Percentiles rank a stretch among this genome's conserved stretches.
These are phyloP conservation scores for Heliconius hermathena DNA, from an alignment of 1,140 invertebrate genomes.

Conservation along the genomic window DNA sequence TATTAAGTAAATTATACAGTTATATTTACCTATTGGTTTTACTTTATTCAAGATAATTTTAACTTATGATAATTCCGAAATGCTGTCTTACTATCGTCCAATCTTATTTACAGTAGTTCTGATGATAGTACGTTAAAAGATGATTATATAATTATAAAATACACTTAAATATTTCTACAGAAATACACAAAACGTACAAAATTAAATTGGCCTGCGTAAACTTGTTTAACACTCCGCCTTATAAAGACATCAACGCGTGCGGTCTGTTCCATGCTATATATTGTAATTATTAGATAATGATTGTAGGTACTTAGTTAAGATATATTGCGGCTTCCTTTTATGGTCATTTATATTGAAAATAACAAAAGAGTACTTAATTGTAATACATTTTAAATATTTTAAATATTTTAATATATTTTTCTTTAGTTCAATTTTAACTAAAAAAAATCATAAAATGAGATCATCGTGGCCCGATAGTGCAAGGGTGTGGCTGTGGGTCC, in stretches of 20 bases:
- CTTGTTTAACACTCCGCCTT: slow-evolving; percentile 2
- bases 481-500: too few relatives aligned
- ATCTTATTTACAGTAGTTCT: neutral
- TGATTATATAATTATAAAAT: neutral
- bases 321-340: neutral
- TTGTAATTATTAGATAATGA: slow-evolving; percentile 16
- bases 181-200: neutral
- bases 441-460: too few relatives aligned
- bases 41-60: neutral
- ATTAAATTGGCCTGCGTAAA: neutral
- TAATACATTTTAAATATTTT: neutral
- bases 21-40: too few relatives aligned
- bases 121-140: neutral
- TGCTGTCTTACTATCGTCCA: neutral
- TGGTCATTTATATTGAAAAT: neutral
- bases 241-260: slow-evolving; percentile 64
- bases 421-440: neutral
- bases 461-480: too few relatives aligned
- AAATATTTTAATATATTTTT: neutral
- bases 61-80: neutral
- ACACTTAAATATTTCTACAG: neutral
- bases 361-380: neutral
- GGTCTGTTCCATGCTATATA: slow-evolving; percentile 19
- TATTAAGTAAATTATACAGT: too few relatives aligned
- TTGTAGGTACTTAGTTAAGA: neutral